Percentiles rank a stretch among this genome's conserved stretches.
Evolutionary conservation across 2,113 vertebrate genomes (phyloP).

Genomic region (Bubo blakistoni): DNA sequence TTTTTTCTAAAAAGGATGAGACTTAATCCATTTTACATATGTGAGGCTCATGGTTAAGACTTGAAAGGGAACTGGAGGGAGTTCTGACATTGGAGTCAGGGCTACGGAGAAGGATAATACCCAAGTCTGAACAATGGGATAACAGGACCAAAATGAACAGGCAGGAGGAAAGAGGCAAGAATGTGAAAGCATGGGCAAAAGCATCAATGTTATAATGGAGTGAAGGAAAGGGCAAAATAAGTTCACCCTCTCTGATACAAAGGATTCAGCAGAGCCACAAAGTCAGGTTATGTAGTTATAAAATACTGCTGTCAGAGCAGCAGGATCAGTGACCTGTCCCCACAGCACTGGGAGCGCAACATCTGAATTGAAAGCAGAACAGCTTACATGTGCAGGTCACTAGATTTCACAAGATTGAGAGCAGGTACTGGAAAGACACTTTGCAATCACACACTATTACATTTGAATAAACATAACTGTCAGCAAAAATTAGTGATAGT

Average conservation of each 20-base stretch:
- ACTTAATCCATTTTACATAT: neutral
- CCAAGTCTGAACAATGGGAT: accelerated
- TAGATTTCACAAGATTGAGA: neutral
- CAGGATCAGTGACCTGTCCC: neutral
- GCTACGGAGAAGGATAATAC: neutral
- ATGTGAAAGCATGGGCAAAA: neutral
- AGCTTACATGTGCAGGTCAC: accelerated
- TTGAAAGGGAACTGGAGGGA: neutral
- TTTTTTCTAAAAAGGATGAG: neutral
- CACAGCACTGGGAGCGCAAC: neutral
- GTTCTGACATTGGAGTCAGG: neutral
- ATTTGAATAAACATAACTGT: neutral
- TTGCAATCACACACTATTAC: neutral
- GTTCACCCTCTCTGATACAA: neutral
- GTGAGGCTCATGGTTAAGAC: neutral
- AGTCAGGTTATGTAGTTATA: neutral
- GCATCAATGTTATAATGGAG: neutral
- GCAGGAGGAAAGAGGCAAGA: neutral
- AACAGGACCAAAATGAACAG: neutral
- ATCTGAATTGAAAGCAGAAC: neutral
- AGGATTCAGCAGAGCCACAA: neutral
- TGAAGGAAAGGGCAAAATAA: neutral
- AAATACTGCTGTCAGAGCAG: neutral
- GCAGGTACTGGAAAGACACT: neutral
- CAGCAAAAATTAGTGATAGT: neutral